These are phyloP conservation scores for Sminthopsis crassicaudata DNA, from an alignment of 2,113 vertebrate genomes.

Conservation along the genomic window DNA sequence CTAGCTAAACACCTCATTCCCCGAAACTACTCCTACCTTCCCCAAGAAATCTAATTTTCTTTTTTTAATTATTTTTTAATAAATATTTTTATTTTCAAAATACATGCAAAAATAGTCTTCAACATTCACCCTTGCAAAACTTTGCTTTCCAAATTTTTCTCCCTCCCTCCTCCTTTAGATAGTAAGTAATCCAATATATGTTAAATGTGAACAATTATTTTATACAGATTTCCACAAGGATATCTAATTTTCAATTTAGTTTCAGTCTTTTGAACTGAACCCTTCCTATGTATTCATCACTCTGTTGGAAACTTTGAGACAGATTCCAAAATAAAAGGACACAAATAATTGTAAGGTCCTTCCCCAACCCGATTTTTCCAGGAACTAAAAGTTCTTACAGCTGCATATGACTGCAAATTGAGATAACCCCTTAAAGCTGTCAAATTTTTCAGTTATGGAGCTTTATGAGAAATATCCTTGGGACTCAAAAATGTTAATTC, in stretches of 20 bases:
- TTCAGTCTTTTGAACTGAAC: constrained; percentile 50
- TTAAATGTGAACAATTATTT: too few relatives aligned
- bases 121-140: too few relatives aligned
- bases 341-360: constrained; percentile 7
- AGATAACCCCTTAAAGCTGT: constrained; percentile 6
- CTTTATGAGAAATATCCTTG: not conserved
- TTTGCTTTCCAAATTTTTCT: too few relatives aligned
- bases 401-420: not conserved
- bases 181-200: too few relatives aligned
- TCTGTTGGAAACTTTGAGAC: constrained; percentile 41
- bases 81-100: too few relatives aligned
- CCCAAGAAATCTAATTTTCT: constrained; percentile 33
- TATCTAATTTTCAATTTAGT: constrained; percentile 57
- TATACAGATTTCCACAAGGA: not conserved
- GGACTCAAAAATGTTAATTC: not conserved
- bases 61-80: too few relatives aligned
- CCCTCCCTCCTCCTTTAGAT: too few relatives aligned
- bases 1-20: not conserved
- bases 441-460: not conserved
- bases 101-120: too few relatives aligned
- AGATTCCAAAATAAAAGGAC: constrained; percentile 47
- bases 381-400: not conserved
- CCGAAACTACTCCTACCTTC: constrained; percentile 14
- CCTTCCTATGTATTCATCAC: constrained; percentile 34
- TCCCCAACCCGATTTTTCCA: constrained; percentile 27